Base-by-base conservation (phyloP, 2,113 vertebrate genomes). In the Marmota monax region DNA sequence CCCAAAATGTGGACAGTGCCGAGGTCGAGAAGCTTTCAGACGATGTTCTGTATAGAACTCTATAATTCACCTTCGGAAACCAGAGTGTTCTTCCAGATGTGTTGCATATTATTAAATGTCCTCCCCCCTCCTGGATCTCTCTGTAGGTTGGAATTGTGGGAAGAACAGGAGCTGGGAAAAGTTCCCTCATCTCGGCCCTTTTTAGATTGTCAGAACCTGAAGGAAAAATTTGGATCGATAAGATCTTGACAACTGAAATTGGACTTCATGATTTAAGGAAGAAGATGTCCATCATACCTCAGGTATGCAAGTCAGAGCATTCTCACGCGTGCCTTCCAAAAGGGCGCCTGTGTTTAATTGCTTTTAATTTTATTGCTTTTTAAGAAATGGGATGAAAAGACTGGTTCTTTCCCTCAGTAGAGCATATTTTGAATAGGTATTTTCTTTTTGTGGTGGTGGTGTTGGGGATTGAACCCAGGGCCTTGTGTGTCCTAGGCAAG, bases 211-310 rank as follows among this genome's bases (percentile, higher is more conserved):
- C 99, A 2, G 99, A 99, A 97, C 99, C 99, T 0, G 98, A 99
- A 97, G 99, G 99, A 25, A 99, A 97, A 97, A 99, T 99, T 98
- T 99, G 99, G 98, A 99, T 99, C 84, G 99, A 99, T 70, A 99
- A 99, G 0, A 79, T 99, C 95, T 96, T 99, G 98, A 99, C 99
- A 17, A 99, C 99, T 13, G 99, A 99, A 97, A 99, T 99, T 25
- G 99, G 99, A 80, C 99, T 99, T 39, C 99, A 99, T 18, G 99
- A 99, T 97, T 98, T 99, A 97, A 98, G 99, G 45, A 99, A 99
- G 98, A 99, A 99, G 98, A 99, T 99, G 98, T 99, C 99, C 37
- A 99, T 99, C 98, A 99, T 99, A 96, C 99, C 99, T 98, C 99
- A 99, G 99, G 99, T 99, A 98, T 92, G 97, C 72, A 65, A 91